A percentile compares a stretch with the other conserved stretches of the same genome.
These are phyloP conservation scores for Paramacrobiotus metropolitanus DNA, from an alignment of 1,140 invertebrate genomes.

Conservation along the genomic window DNA sequence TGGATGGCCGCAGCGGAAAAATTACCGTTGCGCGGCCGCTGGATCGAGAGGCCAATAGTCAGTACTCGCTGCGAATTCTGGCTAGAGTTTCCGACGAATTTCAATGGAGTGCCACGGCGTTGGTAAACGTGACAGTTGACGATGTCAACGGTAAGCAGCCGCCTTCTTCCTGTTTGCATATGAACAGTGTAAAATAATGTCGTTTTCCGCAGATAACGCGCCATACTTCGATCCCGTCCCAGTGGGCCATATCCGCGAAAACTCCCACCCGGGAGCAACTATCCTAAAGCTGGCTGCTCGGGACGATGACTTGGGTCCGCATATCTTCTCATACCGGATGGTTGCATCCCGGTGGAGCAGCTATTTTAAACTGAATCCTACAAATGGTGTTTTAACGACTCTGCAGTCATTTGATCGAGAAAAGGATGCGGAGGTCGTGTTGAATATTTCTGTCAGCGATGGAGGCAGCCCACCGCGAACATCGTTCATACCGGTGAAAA, in stretches of 20 bases:
- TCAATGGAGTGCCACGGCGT: conserved; percentile 13
- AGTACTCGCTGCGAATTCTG: conserved; percentile 65
- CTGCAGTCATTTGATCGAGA: conserved; percentile 49
- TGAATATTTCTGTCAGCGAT: conserved; percentile 72
- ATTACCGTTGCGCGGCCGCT: conserved; percentile 54
- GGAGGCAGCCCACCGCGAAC: conserved; percentile 61
- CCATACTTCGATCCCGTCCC: background rate
- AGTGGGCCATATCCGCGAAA: conserved; percentile 33
- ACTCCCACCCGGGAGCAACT: conserved; percentile 38
- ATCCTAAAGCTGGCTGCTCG: conserved; percentile 55
- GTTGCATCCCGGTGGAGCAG: background rate
- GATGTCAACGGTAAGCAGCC: conserved; percentile 17
- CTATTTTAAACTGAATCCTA: background rate
- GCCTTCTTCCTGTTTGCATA: background rate
- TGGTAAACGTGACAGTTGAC: conserved; percentile 19
- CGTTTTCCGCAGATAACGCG: background rate
- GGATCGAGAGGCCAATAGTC: conserved; percentile 68
- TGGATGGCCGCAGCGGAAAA: conserved; percentile 56
- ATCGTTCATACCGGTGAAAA: conserved; percentile 52
- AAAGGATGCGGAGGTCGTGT: conserved; percentile 40
- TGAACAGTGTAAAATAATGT: background rate
- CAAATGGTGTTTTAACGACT: background rate
- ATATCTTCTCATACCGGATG: conserved; percentile 17
- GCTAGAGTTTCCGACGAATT: conserved; percentile 24
- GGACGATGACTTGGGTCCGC: conserved; percentile 67